Conservation (phyloP, 2,113 vertebrate genomes). For the Choloepus hoffmanni region DNA sequence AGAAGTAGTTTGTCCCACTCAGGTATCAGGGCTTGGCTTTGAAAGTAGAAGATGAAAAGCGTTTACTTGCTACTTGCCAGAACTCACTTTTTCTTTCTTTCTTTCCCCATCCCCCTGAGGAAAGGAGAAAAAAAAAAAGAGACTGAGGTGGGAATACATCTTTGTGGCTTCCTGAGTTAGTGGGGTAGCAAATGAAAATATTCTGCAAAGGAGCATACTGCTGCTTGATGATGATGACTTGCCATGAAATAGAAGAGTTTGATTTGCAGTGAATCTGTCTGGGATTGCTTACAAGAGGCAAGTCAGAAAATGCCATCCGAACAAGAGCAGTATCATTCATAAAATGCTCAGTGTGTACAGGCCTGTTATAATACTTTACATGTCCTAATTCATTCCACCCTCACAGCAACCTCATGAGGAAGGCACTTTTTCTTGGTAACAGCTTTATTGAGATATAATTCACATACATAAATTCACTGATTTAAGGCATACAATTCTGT, state of each 20-base stretch:
- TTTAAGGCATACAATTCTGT: neutral
- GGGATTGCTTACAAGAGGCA: neutral
- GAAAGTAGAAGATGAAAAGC: constrained; percentile 42
- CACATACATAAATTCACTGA: neutral
- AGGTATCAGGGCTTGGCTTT: constrained; percentile 36
- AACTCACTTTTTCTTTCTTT: constrained; percentile 56
- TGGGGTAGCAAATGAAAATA: neutral
- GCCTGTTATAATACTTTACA: neutral
- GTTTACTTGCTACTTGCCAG: constrained; percentile 51
- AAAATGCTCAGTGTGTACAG: neutral
- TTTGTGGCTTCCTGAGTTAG: neutral
- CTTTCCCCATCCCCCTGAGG: neutral
- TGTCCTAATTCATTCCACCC: neutral
- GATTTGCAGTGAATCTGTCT: neutral
- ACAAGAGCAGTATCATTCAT: neutral
- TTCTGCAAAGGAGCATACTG: neutral
- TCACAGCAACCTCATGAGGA: neutral
- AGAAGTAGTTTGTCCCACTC: constrained; percentile 66
- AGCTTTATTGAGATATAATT: neutral
- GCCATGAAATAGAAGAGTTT: neutral
- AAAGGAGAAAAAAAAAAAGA: constrained; percentile 43
- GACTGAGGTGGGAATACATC: neutral
- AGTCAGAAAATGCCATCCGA: neutral
- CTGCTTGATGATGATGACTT: neutral
- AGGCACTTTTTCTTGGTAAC: neutral